Evolutionary conservation across 2,888 invertebrate species (phyloP).

Genomic region (Vannuccia rotundouncinata): DNA sequence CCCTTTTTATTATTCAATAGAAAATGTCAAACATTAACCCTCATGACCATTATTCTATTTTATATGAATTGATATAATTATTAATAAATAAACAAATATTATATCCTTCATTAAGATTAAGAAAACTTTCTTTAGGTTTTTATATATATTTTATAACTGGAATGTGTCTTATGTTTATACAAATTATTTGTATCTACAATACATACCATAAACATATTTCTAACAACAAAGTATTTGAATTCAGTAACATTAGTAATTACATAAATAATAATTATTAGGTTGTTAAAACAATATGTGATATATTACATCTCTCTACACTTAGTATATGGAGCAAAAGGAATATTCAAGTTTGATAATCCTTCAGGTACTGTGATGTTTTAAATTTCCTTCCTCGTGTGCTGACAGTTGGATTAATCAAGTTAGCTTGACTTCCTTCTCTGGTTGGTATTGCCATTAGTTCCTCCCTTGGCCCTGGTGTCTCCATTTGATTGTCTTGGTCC

Average conservation of each 20-base stretch:
- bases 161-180: too few relatives aligned
- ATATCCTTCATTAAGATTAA: not conserved
- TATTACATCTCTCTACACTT: conserved; percentile 15
- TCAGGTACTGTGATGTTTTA: not conserved
- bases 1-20: too few relatives aligned
- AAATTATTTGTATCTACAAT: too few relatives aligned
- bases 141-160: too few relatives aligned
- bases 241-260: not conserved
- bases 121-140: not conserved
- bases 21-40: too few relatives aligned
- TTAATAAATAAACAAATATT: too few relatives aligned
- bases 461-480: not conserved
- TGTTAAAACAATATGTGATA: conserved; percentile 6
- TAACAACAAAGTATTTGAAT: not conserved
- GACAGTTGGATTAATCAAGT: not conserved
- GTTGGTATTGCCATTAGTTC: not conserved
- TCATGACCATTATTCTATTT: too few relatives aligned
- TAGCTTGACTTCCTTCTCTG: conserved; percentile 1
- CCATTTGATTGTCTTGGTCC: not conserved
- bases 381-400: not conserved
- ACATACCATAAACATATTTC: conserved; percentile 18
- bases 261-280: not conserved
- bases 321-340: too few relatives aligned
- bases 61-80: too few relatives aligned
- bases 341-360: conserved; percentile 7